These are phyloP conservation scores for Paratilapia polleni DNA, from an alignment of 2,113 vertebrate genomes.

Conservation along the genomic window DNA sequence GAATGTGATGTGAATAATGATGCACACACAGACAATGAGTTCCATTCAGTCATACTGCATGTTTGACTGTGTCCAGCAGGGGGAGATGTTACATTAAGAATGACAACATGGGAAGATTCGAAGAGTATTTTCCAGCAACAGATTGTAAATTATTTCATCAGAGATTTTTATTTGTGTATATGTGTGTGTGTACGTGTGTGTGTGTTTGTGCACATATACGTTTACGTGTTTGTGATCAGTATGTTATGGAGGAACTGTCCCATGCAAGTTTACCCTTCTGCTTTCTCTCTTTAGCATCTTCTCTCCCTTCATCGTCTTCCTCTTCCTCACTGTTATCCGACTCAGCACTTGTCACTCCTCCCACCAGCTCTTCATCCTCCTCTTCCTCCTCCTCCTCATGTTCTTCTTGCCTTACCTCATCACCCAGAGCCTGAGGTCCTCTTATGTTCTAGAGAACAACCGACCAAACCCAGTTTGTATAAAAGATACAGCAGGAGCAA, in stretches of 20 bases:
- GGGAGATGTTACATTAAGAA: conserved; percentile 66
- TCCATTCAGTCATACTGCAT: conserved; percentile 38
- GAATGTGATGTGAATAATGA: conserved; percentile 36
- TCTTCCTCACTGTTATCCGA: conserved; percentile 91
- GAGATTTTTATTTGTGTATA: conserved; percentile 3
- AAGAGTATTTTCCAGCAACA: conserved; percentile 39
- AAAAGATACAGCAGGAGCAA: neutral
- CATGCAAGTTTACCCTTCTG: conserved; percentile 85
- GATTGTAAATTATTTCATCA: conserved; percentile 54
- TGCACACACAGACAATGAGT: conserved; percentile 2
- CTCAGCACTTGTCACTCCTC: conserved; percentile 86
- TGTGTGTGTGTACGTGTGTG: neutral
- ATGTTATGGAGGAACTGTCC: conserved; percentile 88
- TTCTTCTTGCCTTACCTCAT: conserved; percentile 70
- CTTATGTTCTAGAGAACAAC: conserved; percentile 57
- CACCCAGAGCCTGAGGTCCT: conserved; percentile 55
- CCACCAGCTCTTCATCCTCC: conserved; percentile 85
- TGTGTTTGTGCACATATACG: neutral
- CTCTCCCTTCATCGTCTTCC: conserved; percentile 78
- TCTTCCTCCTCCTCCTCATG: conserved; percentile 79
- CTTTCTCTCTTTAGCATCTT: conserved; percentile 62
- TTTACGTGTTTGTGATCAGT: conserved; percentile 78
- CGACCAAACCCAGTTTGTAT: neutral
- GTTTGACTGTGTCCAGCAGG: conserved; percentile 72
- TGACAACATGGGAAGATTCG: conserved; percentile 2